Evolutionary conservation across 2,113 vertebrate species (phyloP).

Genomic region (Saccopteryx leptura): DNA sequence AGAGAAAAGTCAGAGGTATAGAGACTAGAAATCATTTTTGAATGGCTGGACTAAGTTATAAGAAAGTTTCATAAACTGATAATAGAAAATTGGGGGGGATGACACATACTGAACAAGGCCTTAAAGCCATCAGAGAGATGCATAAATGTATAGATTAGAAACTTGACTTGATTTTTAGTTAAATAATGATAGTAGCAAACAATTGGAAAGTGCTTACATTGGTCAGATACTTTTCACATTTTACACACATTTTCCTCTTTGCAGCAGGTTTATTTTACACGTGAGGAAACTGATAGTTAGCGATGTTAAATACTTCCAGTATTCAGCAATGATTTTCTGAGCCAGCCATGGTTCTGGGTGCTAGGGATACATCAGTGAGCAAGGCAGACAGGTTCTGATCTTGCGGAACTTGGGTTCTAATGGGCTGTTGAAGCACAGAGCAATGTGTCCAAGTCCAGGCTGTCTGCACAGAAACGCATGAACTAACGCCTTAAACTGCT

Average conservation of each 20-base stretch:
- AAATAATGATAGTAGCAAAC: neutral
- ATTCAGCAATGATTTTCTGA: constrained; percentile 12
- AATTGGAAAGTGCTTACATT: neutral
- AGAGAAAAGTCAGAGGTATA: neutral
- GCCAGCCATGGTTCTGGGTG: neutral
- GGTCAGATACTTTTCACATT: neutral
- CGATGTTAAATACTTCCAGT: neutral
- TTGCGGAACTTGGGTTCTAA: neutral
- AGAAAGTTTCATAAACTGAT: neutral
- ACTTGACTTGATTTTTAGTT: neutral
- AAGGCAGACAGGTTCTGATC: neutral
- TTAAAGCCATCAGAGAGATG: neutral
- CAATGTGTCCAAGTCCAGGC: neutral
- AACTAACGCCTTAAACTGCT: neutral
- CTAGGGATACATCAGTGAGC: too few species aligned
- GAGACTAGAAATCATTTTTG: neutral
- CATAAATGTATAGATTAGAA: neutral
- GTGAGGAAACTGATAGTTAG: neutral
- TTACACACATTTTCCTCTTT: neutral
- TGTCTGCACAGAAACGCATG: neutral
- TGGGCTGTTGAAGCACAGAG: neutral
- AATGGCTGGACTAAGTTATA: neutral
- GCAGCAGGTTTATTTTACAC: neutral
- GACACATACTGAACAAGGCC: neutral
- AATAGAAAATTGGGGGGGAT: neutral